These are phyloP conservation scores for Cynodonichthys magdalenae DNA, from an alignment of 2,797 vertebrate species.

Conservation along the genomic window DNA sequence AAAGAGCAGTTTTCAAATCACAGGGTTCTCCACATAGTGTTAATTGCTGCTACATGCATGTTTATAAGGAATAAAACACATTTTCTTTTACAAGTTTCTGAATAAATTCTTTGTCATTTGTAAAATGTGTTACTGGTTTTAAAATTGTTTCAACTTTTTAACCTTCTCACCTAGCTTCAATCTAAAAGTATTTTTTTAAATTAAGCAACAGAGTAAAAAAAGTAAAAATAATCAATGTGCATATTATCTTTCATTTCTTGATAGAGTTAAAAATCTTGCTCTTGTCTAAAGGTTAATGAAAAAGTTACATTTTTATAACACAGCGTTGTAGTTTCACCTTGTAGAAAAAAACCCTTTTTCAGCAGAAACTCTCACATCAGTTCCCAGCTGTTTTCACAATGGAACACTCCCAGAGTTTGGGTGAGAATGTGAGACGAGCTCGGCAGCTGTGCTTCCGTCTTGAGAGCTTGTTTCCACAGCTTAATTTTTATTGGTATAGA, in stretches of 20 bases:
- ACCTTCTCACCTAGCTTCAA: background rate
- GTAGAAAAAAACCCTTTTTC: constrained; percentile 1
- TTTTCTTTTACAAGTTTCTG: too few species aligned
- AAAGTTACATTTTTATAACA: background rate
- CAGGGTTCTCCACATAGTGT: too few species aligned
- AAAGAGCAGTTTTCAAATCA: too few species aligned
- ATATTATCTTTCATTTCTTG: background rate
- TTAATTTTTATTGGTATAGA: constrained; percentile 25
- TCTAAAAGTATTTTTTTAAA: background rate
- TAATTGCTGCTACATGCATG: too few species aligned
- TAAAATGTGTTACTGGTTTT: too few species aligned
- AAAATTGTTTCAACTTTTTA: background rate
- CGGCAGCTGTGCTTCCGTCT: constrained; percentile 26
- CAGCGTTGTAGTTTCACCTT: constrained; percentile 20
- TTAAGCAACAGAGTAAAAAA: background rate
- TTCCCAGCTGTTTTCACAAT: constrained; percentile 18
- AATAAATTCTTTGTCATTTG: too few species aligned
- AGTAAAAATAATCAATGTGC: background rate
- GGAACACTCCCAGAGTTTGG: constrained; percentile 9
- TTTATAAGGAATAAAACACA: too few species aligned
- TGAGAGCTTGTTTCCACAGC: constrained; percentile 29
- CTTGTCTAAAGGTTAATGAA: background rate
- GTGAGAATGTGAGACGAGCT: constrained; percentile 13
- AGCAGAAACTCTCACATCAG: constrained; percentile 22
- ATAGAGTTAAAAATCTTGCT: background rate